These are phyloP conservation scores for Dascyllus trimaculatus DNA, from an alignment of 2,113 vertebrate genomes.

Conservation along the genomic window DNA sequence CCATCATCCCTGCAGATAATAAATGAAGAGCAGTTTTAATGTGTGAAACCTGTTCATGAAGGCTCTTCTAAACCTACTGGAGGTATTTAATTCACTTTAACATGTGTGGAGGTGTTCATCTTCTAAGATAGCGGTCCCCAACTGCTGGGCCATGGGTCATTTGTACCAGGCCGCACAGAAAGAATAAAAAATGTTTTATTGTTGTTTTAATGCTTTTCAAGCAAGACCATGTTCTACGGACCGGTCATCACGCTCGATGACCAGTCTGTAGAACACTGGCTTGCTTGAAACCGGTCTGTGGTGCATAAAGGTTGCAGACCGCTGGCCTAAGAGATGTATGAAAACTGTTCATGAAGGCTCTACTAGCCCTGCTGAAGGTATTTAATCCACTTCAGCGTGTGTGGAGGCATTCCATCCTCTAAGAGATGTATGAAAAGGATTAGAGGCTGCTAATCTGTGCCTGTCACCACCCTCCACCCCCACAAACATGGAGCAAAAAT, in stretches of 20 bases:
- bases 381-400: slow-evolving; percentile 14
- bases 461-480: slow-evolving; percentile 67
- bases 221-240: no score
- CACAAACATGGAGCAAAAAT: slow-evolving; percentile 5
- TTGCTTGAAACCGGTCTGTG: no score
- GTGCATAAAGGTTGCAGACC: no score
- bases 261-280: no score
- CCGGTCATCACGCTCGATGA: no score
- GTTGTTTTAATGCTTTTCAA: no score
- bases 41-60: background rate
- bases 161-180: no score
- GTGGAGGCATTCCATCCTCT: background rate
- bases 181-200: no score
- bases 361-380: background rate
- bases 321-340: no score
- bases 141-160: no score
- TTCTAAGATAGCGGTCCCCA: no score
- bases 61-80: background rate
- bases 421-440: slow-evolving; percentile 61
- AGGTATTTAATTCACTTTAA: slow-evolving; percentile 15
- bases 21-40: slow-evolving; percentile 4
- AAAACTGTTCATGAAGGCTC: background rate
- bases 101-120: background rate
- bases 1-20: background rate
- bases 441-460: slow-evolving; percentile 64